Evolutionary conservation across 2,888 invertebrate species (phyloP), one percentile per base, ranked within the genome.

Genomic region (Phymatocera aterrima): DNA sequence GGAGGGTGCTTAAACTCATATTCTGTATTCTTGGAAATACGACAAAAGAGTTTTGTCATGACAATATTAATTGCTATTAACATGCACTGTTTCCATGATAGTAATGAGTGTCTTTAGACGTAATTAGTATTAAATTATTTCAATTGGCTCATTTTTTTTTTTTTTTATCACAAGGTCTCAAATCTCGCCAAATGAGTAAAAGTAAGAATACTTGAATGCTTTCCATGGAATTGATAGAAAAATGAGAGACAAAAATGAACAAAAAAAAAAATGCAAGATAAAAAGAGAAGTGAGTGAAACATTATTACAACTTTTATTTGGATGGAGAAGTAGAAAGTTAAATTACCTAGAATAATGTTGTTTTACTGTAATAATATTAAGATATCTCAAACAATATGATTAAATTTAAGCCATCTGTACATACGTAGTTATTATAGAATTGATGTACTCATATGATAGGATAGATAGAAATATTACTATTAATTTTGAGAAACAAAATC

Each of bases 391-490:
- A 31, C 31, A 31, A 72, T 43, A 18, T 31, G 70, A 37, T 75
- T 75, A 75, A 37, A 75, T 75, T 74, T 60, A 75, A 75, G n/a
- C 37, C 75, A 60, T 40, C 6, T 75, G 75, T 75, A 75, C 37
- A 75, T 75, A 75, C 60, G 37, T 57, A 75, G 60, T 75, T 54
- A 57, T 75, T 75, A 57, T 65, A 51, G 12, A n/a, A 48, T n/a
- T 31, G 12, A 61, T 3, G 12, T 18, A 18, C n/a, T 46, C 68
- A 18, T 72, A 4, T 21, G 3, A 24, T 24, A 75, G 57, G 75
- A 57, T 75, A 40, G 12, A 75, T 57, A 75, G 57, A 60, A 57
- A 54, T 75, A 75, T 40, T 57, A 75, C 34, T 60, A 72, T 64
- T 51, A 21, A 68, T 72, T 72, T 51, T 18, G 31, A 40, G 18